Percentiles rank a stretch among this genome's conserved stretches.
Conservation (phyloP, 2,113 vertebrate genomes). For the Lophura nycthemera region DNA sequence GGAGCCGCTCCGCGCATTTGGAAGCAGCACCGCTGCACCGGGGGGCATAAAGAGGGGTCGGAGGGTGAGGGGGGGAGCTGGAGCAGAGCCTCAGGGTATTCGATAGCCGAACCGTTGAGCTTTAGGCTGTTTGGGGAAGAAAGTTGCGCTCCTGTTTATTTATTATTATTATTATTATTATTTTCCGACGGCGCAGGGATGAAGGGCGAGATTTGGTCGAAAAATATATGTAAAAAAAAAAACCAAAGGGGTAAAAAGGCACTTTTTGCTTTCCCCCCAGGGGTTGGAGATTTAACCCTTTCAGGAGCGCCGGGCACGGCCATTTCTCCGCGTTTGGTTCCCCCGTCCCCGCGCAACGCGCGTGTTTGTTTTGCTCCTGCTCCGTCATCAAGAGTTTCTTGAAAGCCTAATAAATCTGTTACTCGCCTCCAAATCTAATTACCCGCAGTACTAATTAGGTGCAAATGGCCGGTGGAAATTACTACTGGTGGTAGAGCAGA, state of each 20-base stretch:
- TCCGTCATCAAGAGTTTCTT: slow-evolving; percentile 83
- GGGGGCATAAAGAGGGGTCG: background rate
- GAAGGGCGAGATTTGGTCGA: background rate
- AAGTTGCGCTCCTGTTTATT: background rate
- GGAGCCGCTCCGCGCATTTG: background rate
- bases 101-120: background rate
- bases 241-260: background rate
- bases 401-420: slow-evolving; percentile 82
- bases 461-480: slow-evolving; percentile 79
- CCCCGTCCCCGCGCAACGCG: background rate
- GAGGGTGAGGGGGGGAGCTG: too few relatives aligned
- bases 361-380: slow-evolving; percentile 86
- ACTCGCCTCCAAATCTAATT: slow-evolving; percentile 91
- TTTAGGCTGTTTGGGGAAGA: background rate
- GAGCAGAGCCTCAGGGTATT: too few relatives aligned
- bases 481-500: slow-evolving; percentile 62
- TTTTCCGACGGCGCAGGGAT: background rate
- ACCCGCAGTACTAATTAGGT: slow-evolving; percentile 89
- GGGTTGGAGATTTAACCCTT: background rate
- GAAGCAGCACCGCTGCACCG: background rate
- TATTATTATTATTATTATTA: background rate
- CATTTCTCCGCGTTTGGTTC: background rate
- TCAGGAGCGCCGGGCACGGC: background rate
- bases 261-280: background rate
- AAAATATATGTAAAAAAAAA: background rate